phyloP scores from a whole-genome alignment of 2,888 invertebrate genomes.

The Drosophila meridionalis region DNA sequence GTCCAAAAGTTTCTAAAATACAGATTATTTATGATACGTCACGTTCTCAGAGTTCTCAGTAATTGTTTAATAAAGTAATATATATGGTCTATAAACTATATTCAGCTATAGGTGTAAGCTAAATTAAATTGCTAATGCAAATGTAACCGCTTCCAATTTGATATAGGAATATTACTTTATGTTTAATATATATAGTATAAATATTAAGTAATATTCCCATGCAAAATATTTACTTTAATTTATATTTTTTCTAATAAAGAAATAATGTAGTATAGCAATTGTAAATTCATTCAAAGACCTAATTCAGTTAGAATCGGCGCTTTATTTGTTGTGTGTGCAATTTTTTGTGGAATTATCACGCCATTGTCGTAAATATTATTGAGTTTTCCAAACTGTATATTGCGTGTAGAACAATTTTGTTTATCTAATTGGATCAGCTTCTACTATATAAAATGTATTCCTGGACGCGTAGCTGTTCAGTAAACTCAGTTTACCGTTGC shows the following conservation, averaged over 20 bases:
- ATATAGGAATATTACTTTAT: too few species aligned
- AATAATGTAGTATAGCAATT: background rate
- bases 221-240: background rate
- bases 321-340: slow-evolving; percentile 31
- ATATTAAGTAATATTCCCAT: too few species aligned
- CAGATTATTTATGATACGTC: too few species aligned
- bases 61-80: too few species aligned
- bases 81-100: too few species aligned
- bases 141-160: too few species aligned
- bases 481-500: slow-evolving; percentile 20
- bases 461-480: background rate
- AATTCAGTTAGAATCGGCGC: background rate
- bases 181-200: too few species aligned
- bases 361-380: slow-evolving; percentile 37
- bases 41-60: too few species aligned
- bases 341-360: slow-evolving; percentile 32
- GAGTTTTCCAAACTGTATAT: slow-evolving; percentile 35
- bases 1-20: too few species aligned
- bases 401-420: slow-evolving; percentile 37
- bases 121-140: too few species aligned
- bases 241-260: background rate
- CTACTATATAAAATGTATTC: slow-evolving; percentile 42
- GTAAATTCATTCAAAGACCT: background rate
- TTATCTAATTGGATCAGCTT: background rate
- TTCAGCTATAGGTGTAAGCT: too few species aligned